These are phyloP conservation scores for Sebastes flavidus DNA, from an alignment of 2,797 vertebrate species.

Conservation along the genomic window DNA sequence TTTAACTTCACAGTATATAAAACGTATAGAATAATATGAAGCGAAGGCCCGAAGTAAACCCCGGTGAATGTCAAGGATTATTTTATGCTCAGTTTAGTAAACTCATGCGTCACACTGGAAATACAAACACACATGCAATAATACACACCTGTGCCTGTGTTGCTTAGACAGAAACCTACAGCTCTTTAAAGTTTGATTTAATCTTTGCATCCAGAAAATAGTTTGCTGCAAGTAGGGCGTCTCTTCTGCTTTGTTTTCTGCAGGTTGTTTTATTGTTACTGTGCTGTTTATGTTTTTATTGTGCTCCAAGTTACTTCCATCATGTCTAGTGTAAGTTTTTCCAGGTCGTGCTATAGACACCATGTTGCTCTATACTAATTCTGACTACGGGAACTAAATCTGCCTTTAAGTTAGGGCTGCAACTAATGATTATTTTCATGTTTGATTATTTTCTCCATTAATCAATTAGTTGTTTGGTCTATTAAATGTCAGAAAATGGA, in stretches of 20 bases:
- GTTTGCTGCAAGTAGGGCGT: not conserved
- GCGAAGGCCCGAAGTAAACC: not conserved
- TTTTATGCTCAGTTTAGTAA: not conserved
- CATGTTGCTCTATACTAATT: not conserved
- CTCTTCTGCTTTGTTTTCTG: not conserved
- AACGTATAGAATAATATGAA: too few relatives aligned
- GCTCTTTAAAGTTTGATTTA: not conserved
- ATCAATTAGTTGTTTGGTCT: too few relatives aligned
- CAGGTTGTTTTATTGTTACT: not conserved
- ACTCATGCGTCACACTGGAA: conserved; percentile 1
- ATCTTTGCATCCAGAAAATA: not conserved
- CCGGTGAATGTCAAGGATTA: not conserved
- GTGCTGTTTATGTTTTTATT: not conserved
- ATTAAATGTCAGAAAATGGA: too few relatives aligned
- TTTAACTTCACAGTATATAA: not conserved
- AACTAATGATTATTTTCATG: too few relatives aligned
- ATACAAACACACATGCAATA: not conserved
- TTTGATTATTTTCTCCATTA: too few relatives aligned
- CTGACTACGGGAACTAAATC: not conserved
- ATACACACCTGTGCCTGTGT: not conserved
- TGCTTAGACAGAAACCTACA: not conserved
- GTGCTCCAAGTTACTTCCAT: not conserved
- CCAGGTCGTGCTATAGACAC: not conserved
- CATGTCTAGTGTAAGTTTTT: not conserved
- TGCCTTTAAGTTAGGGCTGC: not conserved